These are phyloP conservation scores for Lasioglossum villosulum DNA, from an alignment of 2,888 invertebrate species.

Conservation along the genomic window DNA sequence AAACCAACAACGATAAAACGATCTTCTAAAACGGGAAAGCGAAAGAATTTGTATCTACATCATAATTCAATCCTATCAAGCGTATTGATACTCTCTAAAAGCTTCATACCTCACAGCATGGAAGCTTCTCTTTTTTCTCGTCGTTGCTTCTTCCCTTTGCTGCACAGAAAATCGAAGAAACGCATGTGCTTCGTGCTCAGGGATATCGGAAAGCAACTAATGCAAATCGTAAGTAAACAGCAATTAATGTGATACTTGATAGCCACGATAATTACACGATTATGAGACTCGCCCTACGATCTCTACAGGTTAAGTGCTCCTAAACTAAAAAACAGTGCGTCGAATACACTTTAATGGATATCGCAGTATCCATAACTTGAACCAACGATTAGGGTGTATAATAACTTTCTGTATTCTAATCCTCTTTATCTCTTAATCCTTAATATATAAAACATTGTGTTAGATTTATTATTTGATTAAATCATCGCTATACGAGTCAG, in stretches of 20 bases:
- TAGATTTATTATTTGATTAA: neutral
- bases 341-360: neutral
- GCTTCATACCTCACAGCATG: constrained; percentile 28
- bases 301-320: neutral
- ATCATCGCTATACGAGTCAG: neutral
- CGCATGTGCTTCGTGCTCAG: neutral
- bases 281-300: neutral
- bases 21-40: constrained; percentile 5
- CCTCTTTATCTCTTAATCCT: neutral
- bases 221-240: constrained; percentile 50
- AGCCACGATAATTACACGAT: constrained; percentile 36
- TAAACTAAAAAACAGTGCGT: neutral
- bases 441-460: no score
- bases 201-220: constrained; percentile 57
- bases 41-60: constrained; percentile 16
- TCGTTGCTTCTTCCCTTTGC: neutral
- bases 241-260: constrained; percentile 54
- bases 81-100: constrained; percentile 50
- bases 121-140: constrained; percentile 4
- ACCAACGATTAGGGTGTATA: neutral
- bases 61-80: constrained; percentile 28
- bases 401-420: neutral
- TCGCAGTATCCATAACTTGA: neutral
- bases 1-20: constrained; percentile 9
- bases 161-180: constrained; percentile 20